Base-by-base conservation (phyloP, 1,140 invertebrate species). In the Bombus affinis region DNA sequence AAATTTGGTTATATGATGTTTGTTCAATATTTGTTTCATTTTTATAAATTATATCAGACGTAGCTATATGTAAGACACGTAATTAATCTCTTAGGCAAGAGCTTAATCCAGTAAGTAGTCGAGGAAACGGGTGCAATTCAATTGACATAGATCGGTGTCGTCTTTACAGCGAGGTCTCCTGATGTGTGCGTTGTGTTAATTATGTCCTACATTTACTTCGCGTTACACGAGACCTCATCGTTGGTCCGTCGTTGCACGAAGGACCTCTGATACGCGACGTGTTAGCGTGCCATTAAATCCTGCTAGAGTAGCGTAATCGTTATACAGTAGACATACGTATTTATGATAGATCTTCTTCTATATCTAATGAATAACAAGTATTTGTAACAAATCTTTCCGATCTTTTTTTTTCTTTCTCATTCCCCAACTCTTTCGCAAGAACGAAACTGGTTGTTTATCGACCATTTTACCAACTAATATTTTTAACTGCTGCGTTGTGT, bases 111-210 rank as follows among this genome's bases (percentile, higher is more conserved):
- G 76, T 71, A 72, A 84, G 78, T 71, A 84, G 66, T 47, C 22
- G 37, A 53, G 47, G 37, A 66, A 83, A 78, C 82, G 62, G 39
- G 15, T 47, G 47, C 65, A 71, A 79, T 76, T 79, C 39, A 53
- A 39, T 84, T 71, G 75, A 79, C 82, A 79, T 44, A 72, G 76
- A 84, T 79, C 83, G 65, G 13, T 25, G 75, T 57, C 44, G 53
- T 79, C 83, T 59, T 78, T 57, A 37, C 62, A 72, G 42, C 57
- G 77, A 79, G 59, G 75, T 79, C 53, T 37, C 39, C 12, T 28
- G 47, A 59, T 78, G 83, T 84, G 83, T 70, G 22, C 37, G 66
- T 71, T 62, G 83, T 78, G 83, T 84, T 84, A 84, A 84, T 84
- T 84, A 79, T 42, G 83, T 71, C 68, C 83, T 84, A 84, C 75